Conservation (phyloP, 2,113 vertebrate species). For the Bothrops jararaca region DNA sequence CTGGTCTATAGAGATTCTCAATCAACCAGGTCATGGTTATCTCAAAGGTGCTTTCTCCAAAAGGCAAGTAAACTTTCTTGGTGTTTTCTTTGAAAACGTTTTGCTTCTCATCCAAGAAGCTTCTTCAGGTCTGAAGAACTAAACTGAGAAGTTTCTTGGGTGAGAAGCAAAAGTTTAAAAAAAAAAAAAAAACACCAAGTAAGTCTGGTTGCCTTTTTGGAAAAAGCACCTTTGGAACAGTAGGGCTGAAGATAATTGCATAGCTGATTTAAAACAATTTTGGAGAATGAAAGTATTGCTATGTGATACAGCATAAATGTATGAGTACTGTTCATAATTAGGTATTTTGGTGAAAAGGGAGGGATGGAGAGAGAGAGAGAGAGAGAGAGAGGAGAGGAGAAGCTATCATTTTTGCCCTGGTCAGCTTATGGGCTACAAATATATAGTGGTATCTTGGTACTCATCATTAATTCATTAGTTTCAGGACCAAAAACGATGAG, state of each 20-base stretch:
- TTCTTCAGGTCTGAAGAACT: background rate
- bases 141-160: background rate
- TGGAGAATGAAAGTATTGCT: background rate
- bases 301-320: background rate
- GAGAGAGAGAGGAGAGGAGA: no score
- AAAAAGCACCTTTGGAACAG: background rate
- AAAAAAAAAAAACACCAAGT: background rate
- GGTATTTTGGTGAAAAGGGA: background rate
- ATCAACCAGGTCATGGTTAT: background rate
- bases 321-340: background rate
- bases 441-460: background rate
- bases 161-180: background rate
- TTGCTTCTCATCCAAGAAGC: background rate
- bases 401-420: background rate
- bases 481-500: background rate
- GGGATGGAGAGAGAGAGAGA: background rate
- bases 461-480: background rate
- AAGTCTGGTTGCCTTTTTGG: background rate
- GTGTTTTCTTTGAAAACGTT: background rate
- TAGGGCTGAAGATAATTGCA: background rate
- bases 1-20: background rate
- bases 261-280: background rate
- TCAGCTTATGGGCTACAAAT: background rate
- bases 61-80: background rate
- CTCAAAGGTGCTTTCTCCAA: background rate